Conservation (phyloP, 2,888 invertebrate genomes). For the Invenusta paracnida region DNA sequence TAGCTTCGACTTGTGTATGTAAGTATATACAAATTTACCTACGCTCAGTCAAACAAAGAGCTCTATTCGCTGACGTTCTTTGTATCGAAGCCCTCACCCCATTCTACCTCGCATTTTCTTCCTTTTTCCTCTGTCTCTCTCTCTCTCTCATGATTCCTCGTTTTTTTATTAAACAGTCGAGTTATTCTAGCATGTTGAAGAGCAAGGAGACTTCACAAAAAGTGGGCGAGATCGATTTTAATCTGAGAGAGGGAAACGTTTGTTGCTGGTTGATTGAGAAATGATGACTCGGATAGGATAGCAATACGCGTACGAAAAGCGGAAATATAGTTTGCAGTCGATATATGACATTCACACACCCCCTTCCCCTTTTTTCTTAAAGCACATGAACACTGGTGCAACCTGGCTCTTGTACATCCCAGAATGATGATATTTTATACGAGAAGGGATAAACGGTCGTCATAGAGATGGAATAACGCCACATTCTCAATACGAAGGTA, state of each 20-base stretch:
- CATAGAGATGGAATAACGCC: neutral
- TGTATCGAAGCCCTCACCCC: neutral
- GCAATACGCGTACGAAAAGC: neutral
- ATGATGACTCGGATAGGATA: constrained; percentile 21
- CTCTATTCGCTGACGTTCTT: too few species aligned
- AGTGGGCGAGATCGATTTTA: constrained; percentile 26
- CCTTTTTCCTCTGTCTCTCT: neutral
- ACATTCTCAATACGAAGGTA: neutral
- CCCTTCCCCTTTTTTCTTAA: too few species aligned
- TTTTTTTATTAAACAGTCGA: neutral
- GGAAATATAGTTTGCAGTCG: neutral
- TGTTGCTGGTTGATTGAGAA: constrained; percentile 8
- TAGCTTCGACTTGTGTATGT: too few species aligned
- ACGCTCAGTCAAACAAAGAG: too few species aligned
- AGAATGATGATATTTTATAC: neutral
- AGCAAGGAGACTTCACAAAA: constrained; percentile 11
- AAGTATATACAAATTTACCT: too few species aligned
- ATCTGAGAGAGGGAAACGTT: neutral
- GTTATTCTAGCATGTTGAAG: constrained; percentile 29
- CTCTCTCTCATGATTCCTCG: neutral
- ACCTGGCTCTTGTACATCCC: neutral
- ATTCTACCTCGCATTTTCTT: neutral
- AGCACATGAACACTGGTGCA: constrained; percentile 7
- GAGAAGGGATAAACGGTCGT: too few species aligned
- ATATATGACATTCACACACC: neutral